Conservation (phyloP, 2,113 vertebrate genomes). For the Istiophorus platypterus region DNA sequence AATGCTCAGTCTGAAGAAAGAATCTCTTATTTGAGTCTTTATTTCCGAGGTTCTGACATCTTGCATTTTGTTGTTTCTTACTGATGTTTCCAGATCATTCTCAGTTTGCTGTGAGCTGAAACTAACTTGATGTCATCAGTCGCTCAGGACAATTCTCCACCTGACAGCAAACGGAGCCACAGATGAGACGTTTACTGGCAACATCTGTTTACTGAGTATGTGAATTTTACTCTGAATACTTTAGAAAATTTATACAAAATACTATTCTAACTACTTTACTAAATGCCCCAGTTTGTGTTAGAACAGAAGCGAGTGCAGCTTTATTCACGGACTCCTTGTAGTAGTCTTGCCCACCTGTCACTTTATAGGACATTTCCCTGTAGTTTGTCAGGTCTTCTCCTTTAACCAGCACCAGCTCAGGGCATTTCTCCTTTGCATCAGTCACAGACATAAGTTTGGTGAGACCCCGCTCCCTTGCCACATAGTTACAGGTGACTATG, state of each 20-base stretch:
- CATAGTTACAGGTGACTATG: constrained; percentile 93
- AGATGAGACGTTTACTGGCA: background rate
- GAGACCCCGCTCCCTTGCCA: constrained; percentile 88
- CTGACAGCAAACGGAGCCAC: background rate
- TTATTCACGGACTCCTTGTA: background rate
- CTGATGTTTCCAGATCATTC: no score
- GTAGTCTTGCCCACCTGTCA: constrained; percentile 86
- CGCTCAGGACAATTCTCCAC: background rate
- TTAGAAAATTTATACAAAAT: no score
- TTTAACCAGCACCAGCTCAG: constrained; percentile 89
- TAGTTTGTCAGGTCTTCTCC: constrained; percentile 93
- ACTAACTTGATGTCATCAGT: background rate
- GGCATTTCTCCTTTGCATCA: constrained; percentile 90
- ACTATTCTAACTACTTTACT: background rate
- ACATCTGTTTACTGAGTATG: background rate
- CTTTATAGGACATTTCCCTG: constrained; percentile 91
- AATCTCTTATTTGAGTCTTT: no score
- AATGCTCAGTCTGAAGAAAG: no score
- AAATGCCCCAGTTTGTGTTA: background rate
- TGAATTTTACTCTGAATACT: background rate
- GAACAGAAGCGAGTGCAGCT: background rate
- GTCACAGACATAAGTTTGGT: constrained; percentile 88
- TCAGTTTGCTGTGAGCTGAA: no score
- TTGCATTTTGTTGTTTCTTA: no score
- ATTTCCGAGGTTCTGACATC: no score